Base-by-base conservation (phyloP, 2,888 invertebrate genomes). In the Boloria selene region DNA sequence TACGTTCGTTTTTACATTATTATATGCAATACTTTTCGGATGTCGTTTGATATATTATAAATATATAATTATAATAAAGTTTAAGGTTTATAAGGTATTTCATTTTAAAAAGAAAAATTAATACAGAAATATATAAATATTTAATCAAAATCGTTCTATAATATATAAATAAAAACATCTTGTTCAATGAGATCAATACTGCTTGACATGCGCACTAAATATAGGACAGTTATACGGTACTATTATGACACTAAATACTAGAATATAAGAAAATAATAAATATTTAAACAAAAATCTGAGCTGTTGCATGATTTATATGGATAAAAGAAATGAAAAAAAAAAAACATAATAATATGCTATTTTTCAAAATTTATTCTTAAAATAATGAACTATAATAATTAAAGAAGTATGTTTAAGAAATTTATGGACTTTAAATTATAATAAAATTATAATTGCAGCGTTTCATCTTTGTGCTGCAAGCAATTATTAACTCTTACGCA, bases 181-280 rank as follows among this genome's bases (percentile, higher is more conserved):
- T 79, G 75, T 77, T 73, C 75, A 75, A 74, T 73, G 76, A 76
- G 84, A 92, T 92, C 91, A 90, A 92, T 92, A 92, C 74, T 69
- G 72, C 76, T 81, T 77, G 87, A 83, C 92, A 91, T 92, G 92
- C 92, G 92, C 89, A 90, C 73, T 76, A 85, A 85, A 92, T 86
- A 77, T 92, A 90, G 91, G 92, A 79, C 91, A 91, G 56, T 64
- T 70, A 65, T 72, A 69, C 67, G 69, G 66, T 69, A 67, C 61
- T 70, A 61, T 70, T 70, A 63, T 70, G 72, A 70, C 66, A 68
- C 60, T 22, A 70, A 63, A 61, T 59, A 59, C 55, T 50, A 31
- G 22, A 61, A 38, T 64, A 52, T 16, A 10, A 59, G 5, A 63
- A 55, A 26, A 49, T 18, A 4, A 44, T 17, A 26, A 17, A 42